phyloP scores from a whole-genome alignment of 2,888 invertebrate genomes.

The Lasioglossum vierecki region DNA sequence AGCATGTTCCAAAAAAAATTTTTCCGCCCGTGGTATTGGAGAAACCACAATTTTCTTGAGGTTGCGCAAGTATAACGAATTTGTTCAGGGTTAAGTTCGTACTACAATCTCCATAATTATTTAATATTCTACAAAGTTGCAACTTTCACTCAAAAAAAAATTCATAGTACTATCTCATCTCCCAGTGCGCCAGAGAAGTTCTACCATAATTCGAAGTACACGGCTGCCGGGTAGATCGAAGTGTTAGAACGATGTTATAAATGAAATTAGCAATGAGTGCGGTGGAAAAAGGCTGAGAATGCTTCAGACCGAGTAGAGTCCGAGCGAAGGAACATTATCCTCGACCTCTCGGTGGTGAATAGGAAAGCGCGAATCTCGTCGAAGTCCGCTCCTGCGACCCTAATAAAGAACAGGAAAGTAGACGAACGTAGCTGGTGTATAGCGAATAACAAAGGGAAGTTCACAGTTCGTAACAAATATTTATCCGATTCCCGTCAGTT shows the following conservation, averaged over 20 bases:
- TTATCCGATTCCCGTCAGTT: slow-evolving; percentile 26
- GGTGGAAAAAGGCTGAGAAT: background rate
- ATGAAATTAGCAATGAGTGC: background rate
- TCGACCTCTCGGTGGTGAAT: background rate
- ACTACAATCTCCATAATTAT: too few relatives aligned
- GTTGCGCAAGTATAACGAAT: too few relatives aligned
- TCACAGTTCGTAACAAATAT: slow-evolving; percentile 33
- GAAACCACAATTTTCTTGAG: too few relatives aligned
- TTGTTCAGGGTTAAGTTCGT: too few relatives aligned
- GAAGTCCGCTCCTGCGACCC: too few relatives aligned
- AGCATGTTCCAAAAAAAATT: too few relatives aligned
- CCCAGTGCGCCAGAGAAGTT: background rate
- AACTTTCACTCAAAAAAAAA: too few relatives aligned
- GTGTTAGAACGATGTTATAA: background rate
- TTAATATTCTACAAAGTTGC: too few relatives aligned
- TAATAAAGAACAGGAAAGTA: background rate
- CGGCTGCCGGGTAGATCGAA: background rate
- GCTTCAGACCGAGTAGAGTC: background rate
- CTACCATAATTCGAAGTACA: background rate
- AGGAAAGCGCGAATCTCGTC: background rate
- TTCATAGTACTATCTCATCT: too few relatives aligned
- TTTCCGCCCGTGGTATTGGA: too few relatives aligned
- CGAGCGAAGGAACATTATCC: background rate
- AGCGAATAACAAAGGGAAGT: background rate
- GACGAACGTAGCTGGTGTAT: background rate